Evolutionary conservation across 2,888 invertebrate species (phyloP).

Genomic region (Drosophila ustulata): DNA sequence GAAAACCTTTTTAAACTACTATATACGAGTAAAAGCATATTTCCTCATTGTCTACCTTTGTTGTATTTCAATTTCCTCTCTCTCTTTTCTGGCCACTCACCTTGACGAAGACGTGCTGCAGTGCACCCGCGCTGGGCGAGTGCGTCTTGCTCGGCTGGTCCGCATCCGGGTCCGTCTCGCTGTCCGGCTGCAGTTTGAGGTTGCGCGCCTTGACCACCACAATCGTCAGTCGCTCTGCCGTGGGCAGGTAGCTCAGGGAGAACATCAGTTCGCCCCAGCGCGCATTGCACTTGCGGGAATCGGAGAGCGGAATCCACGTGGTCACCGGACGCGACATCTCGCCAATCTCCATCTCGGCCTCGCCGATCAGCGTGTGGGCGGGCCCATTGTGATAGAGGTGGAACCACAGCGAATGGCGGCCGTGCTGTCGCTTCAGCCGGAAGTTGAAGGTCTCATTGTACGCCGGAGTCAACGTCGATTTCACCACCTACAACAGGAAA

Average conservation of each 20-base stretch:
- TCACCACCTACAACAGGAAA: constrained; percentile 85
- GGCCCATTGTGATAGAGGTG: constrained; percentile 89
- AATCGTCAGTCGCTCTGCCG: constrained; percentile 91
- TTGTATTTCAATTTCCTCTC: too few relatives aligned
- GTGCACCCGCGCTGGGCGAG: constrained; percentile 65
- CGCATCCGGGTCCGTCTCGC: constrained; percentile 5
- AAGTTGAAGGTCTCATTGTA: constrained; percentile 92
- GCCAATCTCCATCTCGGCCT: constrained; percentile 89
- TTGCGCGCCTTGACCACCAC: constrained; percentile 90
- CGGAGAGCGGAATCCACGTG: constrained; percentile 92
- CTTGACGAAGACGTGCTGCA: constrained; percentile 92
- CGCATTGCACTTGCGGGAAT: constrained; percentile 89
- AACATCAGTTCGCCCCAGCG: constrained; percentile 93
- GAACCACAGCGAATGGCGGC: constrained; percentile 88
- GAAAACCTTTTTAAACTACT: too few relatives aligned
- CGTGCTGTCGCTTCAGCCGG: constrained; percentile 87
- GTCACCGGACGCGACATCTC: constrained; percentile 89
- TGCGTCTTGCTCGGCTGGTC: constrained; percentile 1
- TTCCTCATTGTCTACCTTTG: too few relatives aligned
- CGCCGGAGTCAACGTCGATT: constrained; percentile 89
- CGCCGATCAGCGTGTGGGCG: constrained; percentile 88
- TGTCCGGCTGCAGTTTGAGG: constrained; percentile 86
- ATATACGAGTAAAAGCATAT: too few relatives aligned
- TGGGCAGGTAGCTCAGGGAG: constrained; percentile 92
- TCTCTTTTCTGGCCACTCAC: constrained; percentile 82